phyloP scores from a whole-genome alignment of 2,888 invertebrate species.

The Hanleya hanleyi region DNA sequence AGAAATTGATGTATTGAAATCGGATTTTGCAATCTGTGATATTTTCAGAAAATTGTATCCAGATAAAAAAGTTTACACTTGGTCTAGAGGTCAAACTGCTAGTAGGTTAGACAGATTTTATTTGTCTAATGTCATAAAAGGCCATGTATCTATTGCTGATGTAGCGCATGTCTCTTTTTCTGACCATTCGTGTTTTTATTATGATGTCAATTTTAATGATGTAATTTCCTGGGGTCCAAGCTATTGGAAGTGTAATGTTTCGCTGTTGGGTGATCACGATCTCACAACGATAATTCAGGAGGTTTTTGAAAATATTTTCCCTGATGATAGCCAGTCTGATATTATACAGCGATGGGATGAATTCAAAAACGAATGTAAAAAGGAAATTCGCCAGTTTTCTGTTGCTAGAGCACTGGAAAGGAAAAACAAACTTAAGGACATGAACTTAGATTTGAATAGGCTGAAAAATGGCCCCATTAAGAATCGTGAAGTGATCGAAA shows the following conservation, averaged over 20 bases:
- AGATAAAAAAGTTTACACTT: neutral
- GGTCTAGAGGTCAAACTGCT: neutral
- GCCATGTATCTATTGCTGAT: neutral
- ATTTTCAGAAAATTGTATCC: constrained; percentile 19
- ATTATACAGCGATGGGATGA: neutral
- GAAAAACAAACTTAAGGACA: too few relatives aligned
- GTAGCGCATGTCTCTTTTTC: neutral
- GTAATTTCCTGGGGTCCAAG: neutral
- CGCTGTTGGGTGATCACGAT: neutral
- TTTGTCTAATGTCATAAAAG: neutral
- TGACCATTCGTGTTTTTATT: neutral
- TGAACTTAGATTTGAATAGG: too few relatives aligned
- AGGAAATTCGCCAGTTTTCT: neutral
- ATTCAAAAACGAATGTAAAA: neutral
- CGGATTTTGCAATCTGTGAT: constrained; percentile 22
- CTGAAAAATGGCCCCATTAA: too few relatives aligned
- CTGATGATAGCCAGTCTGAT: neutral
- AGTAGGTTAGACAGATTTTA: neutral
- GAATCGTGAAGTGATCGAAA: too few relatives aligned
- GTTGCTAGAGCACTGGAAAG: too few relatives aligned
- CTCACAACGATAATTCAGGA: neutral
- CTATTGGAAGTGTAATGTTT: neutral
- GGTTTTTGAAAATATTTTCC: neutral
- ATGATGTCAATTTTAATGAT: neutral
- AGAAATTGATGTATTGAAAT: constrained; percentile 15